Base-by-base conservation (phyloP, 2,888 invertebrate species). In the Hoplodrina blanda region DNA sequence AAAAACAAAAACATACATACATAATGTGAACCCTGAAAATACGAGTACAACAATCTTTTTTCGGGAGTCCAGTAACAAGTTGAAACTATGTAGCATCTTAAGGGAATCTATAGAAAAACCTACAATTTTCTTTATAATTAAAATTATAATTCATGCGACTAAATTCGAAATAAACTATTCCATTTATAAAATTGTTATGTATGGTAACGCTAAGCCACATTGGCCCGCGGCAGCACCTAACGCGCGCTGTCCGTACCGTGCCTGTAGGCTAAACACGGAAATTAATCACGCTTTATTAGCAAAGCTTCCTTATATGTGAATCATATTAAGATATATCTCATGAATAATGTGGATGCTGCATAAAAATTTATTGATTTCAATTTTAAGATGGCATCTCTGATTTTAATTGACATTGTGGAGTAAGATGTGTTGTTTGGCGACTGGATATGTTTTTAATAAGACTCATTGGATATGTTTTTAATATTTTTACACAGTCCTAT, bases 201-300 rank as follows among this genome's bases (percentile, higher is more conserved):
- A 74, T 76, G 73, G 81, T 70, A 77, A 73, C 76, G 85, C 79
- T 80, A 76, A 83, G 81, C 83, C 84, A 77, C 77, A 78, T 68
- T 66, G 82, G 85, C 87, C 88, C 81, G 76, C 73, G 77, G 88
- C 87, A 76, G 77, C 82, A 81, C 83, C 85, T 87, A 87, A 85
- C 87, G 82, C 80, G 82, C 82, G 81, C 85, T 84, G 86, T 85
- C 85, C 64, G 79, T 62, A 72, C 76, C 73, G 56, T 62, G 84
- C 88, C 89, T 84, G 76, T 74, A 69, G 87, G 89, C 88, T 78
- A 84, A 83, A 85, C 84, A 86, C 85, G 80, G 87, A 87, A 90
- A 91, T 91, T 90, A 90, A 90, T 91, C 90, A 90, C 85, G 87
- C 85, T 85, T 80, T 87, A 91, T 91, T 90, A 91, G 87, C 83